Evolutionary conservation across 2,888 invertebrate genomes (phyloP).

Genomic region (Drosophila paranaensis): DNA sequence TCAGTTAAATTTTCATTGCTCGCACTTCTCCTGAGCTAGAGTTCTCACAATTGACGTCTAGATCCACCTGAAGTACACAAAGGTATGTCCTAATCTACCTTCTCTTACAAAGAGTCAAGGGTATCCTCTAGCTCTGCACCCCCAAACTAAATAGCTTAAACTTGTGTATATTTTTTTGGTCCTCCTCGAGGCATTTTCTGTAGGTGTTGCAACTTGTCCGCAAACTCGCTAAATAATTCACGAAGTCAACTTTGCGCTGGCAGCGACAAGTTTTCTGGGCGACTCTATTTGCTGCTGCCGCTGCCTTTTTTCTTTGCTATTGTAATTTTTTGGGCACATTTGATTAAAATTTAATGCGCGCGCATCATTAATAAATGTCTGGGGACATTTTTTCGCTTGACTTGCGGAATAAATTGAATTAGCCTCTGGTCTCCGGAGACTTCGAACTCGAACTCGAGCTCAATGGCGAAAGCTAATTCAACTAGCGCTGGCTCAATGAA

Average conservation of each 20-base stretch:
- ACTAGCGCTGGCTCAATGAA: background rate
- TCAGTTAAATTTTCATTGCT: background rate
- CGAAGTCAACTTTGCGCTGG: slow-evolving; percentile 39
- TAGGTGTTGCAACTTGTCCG: slow-evolving; percentile 73
- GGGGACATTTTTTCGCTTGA: slow-evolving; percentile 56
- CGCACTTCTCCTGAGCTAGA: background rate
- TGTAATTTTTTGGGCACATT: slow-evolving; percentile 60
- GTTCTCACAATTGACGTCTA: background rate
- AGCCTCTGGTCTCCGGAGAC: slow-evolving; percentile 34
- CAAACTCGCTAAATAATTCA: slow-evolving; percentile 77
- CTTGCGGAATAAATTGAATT: slow-evolving; percentile 67
- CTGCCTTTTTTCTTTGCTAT: slow-evolving; percentile 10
- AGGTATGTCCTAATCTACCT: background rate
- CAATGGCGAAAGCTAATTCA: slow-evolving; percentile 27
- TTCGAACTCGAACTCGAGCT: background rate
- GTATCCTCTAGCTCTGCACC: background rate
- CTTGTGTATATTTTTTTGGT: background rate
- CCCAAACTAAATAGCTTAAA: background rate
- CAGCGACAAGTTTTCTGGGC: slow-evolving; percentile 41
- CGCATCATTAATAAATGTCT: slow-evolving; percentile 82
- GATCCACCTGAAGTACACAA: too few species aligned
- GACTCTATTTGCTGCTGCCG: slow-evolving; percentile 7
- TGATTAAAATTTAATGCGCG: slow-evolving; percentile 83
- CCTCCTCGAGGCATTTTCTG: slow-evolving; percentile 8
- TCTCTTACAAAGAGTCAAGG: too few species aligned